phyloP scores from a whole-genome alignment of 2,888 invertebrate genomes.

The Caradrina kadenii region DNA sequence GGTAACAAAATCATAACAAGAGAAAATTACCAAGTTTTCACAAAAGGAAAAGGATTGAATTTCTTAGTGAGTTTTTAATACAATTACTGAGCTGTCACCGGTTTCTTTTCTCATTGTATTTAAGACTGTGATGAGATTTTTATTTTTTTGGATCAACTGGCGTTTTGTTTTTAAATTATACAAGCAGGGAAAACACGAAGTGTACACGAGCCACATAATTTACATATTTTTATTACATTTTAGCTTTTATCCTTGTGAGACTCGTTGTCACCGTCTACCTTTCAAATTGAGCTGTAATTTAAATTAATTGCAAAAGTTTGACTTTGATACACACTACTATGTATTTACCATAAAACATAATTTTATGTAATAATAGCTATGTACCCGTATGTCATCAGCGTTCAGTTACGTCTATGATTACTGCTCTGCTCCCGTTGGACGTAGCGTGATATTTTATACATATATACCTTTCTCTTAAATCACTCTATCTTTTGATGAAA shows the following conservation, averaged over 20 bases:
- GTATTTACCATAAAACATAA: neutral
- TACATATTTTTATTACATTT: constrained; percentile 1
- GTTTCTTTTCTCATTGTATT: no score
- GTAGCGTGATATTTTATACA: no score
- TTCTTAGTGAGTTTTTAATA: neutral
- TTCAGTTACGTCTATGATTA: no score
- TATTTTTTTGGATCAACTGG: no score
- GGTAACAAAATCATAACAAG: constrained; percentile 1
- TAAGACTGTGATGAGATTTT: no score
- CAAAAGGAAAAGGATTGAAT: constrained; percentile 10
- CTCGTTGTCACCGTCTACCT: neutral
- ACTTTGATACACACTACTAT: neutral
- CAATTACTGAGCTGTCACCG: no score
- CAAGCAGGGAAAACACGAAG: no score
- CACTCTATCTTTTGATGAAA: no score
- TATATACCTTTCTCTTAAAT: no score
- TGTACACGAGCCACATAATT: neutral
- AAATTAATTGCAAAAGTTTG: neutral
- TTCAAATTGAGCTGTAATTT: neutral
- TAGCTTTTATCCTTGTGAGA: neutral
- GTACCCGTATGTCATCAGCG: no score
- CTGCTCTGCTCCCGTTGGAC: no score
- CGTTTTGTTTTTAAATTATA: no score
- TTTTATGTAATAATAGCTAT: neutral
- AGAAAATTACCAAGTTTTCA: constrained; percentile 5